These are phyloP conservation scores for Chaitophorus viminalis DNA, from an alignment of 2,888 invertebrate genomes.

Conservation along the genomic window DNA sequence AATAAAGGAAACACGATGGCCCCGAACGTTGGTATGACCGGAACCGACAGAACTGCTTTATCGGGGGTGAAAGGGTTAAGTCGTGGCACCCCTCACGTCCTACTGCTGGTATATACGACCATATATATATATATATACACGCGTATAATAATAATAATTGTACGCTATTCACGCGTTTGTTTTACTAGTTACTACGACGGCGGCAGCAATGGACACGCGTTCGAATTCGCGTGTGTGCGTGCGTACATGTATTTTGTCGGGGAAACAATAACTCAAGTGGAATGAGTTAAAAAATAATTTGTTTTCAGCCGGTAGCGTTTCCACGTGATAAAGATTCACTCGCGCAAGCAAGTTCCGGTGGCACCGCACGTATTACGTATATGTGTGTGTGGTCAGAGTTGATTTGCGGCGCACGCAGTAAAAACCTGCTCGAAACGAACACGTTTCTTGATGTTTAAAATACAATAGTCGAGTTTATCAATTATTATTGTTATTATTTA, in stretches of 20 bases:
- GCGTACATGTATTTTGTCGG: conserved; percentile 33
- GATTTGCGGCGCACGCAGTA: not conserved
- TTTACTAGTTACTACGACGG: not conserved
- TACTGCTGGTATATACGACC: not conserved
- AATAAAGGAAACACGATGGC: conserved; percentile 50
- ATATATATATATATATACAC: not conserved
- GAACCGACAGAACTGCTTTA: conserved; percentile 35
- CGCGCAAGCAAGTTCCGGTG: not conserved
- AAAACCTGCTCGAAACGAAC: not conserved
- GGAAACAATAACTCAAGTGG: conserved; percentile 52
- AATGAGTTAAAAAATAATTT: conserved; percentile 51
- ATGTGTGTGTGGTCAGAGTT: not conserved
- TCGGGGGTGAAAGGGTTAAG: conserved; percentile 36
- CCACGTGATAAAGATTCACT: conserved; percentile 43
- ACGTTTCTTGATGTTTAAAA: not conserved
- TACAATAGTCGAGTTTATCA: not conserved
- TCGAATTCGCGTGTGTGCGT: conserved; percentile 21
- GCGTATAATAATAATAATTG: too few species aligned
- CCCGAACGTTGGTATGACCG: conserved; percentile 38
- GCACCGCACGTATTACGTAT: not conserved
- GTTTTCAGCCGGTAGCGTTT: conserved; percentile 2
- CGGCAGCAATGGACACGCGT: conserved; percentile 6
- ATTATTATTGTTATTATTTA: not conserved
- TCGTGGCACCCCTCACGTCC: conserved; percentile 30
- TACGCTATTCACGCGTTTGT: not conserved